phyloP scores from a whole-genome alignment of 2,888 invertebrate genomes.

The Andrena hattorfiana region DNA sequence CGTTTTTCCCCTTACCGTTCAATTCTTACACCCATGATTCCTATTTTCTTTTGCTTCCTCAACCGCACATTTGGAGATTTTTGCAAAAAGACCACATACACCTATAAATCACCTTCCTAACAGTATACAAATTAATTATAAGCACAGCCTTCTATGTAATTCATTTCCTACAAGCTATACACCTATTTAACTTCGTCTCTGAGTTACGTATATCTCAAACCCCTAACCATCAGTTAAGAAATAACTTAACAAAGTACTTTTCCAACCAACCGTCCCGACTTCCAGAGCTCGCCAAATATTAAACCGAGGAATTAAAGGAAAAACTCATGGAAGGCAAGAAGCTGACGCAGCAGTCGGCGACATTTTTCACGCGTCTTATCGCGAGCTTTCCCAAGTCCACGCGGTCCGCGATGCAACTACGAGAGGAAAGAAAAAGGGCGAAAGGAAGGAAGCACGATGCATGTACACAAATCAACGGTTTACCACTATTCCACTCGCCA shows the following conservation, averaged over 20 bases:
- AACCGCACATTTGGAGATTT: too few species aligned
- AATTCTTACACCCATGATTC: too few species aligned
- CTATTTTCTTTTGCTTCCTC: too few species aligned
- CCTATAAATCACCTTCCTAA: too few species aligned
- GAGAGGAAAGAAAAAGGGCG: background rate
- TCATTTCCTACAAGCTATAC: too few species aligned
- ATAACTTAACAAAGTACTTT: background rate
- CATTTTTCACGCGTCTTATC: slow-evolving; percentile 43
- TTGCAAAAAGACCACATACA: too few species aligned
- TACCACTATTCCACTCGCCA: slow-evolving; percentile 9
- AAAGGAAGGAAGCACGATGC: slow-evolving; percentile 13
- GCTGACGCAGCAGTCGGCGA: slow-evolving; percentile 13
- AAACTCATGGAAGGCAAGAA: slow-evolving; percentile 14
- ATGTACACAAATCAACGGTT: slow-evolving; percentile 46
- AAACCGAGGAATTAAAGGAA: slow-evolving; percentile 12
- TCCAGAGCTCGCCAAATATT: background rate
- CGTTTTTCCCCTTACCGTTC: too few species aligned
- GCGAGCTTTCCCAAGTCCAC: slow-evolving; percentile 44
- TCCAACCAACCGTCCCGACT: background rate
- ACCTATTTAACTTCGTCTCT: too few species aligned
- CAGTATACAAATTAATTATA: too few species aligned
- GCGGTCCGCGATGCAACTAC: background rate
- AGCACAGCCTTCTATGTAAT: too few species aligned
- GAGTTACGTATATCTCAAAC: too few species aligned
- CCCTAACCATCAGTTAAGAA: too few species aligned